Conservation (phyloP, 2,888 invertebrate species). For the Isotomurus palustris region DNA sequence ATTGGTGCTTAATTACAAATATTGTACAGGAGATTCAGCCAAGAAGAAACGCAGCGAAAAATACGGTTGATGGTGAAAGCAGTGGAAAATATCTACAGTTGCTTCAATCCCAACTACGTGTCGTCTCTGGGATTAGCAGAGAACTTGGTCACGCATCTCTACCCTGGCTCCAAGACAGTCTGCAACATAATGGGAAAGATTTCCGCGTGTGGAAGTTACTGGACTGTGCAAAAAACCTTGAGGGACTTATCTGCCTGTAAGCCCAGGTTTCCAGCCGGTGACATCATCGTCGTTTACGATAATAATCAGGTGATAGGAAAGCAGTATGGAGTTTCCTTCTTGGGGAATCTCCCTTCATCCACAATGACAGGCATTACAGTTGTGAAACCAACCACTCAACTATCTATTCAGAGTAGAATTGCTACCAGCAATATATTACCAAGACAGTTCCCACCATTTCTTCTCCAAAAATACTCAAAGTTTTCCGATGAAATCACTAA, state of each 20-base stretch:
- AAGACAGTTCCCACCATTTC: background rate
- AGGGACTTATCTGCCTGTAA: background rate
- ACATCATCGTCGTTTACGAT: background rate
- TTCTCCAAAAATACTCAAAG: background rate
- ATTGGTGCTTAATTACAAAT: background rate
- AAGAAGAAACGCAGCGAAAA: background rate
- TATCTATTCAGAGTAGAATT: background rate
- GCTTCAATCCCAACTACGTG: background rate
- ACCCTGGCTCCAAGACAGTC: background rate
- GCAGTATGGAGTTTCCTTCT: background rate
- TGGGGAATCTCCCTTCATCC: background rate
- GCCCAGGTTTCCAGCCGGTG: background rate
- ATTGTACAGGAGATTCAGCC: background rate
- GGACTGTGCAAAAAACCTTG: background rate
- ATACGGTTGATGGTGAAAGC: background rate
- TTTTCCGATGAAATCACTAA: background rate
- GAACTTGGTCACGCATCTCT: background rate
- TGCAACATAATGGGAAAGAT: constrained; percentile 1
- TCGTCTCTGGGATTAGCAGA: background rate
- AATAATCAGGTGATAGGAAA: constrained; percentile 3
- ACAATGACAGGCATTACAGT: background rate
- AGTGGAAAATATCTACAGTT: background rate
- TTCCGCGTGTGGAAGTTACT: background rate
- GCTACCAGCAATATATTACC: background rate
- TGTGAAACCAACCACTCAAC: background rate